These are phyloP conservation scores for Borostomias antarcticus DNA, from an alignment of 2,797 vertebrate genomes.

Conservation along the genomic window DNA sequence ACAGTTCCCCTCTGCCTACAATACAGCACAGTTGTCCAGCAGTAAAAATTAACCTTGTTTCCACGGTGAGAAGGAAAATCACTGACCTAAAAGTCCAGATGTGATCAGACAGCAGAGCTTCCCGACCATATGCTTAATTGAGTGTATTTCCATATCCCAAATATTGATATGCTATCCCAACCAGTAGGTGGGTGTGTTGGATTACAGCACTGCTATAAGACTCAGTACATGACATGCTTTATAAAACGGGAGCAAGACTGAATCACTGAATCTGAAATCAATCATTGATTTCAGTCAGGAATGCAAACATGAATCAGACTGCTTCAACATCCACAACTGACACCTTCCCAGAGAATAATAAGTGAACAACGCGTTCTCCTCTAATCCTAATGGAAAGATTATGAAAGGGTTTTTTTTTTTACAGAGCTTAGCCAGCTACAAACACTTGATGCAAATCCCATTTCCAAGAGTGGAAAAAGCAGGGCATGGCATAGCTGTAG, in stretches of 20 bases:
- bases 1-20: too few species aligned
- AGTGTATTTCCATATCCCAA: conserved; percentile 27
- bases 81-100: background rate
- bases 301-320: background rate
- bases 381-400: background rate
- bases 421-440: background rate
- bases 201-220: conserved; percentile 48
- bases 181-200: conserved; percentile 67
- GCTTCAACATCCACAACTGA: background rate
- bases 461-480: background rate
- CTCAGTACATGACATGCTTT: conserved; percentile 2
- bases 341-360: background rate
- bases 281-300: conserved; percentile 1
- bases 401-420: background rate
- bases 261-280: too few species aligned
- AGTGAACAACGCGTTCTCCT: background rate
- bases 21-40: too few species aligned
- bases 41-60: conserved; percentile 2
- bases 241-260: conserved; percentile 1
- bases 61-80: background rate
- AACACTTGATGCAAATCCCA: background rate
- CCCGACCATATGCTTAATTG: background rate
- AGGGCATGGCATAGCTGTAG: background rate
- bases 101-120: background rate
- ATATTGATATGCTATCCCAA: conserved; percentile 53